Evolutionary conservation across 2,888 invertebrate species (phyloP), one percentile per base, ranked within the genome.

Genomic region (Parochlus steinenii): DNA sequence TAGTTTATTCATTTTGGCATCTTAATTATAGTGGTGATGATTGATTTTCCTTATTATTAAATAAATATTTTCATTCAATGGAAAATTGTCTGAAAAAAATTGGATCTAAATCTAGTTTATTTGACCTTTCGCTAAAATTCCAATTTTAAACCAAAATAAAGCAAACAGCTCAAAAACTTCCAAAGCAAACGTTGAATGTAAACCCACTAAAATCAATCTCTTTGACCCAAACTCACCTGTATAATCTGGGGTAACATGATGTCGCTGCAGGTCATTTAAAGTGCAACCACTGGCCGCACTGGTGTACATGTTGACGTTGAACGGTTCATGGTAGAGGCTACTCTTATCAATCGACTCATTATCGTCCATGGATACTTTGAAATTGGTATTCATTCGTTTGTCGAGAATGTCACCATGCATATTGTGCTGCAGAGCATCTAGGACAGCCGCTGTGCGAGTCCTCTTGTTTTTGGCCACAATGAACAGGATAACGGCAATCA

Each of bases 401-500:
- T 63, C 63, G 39, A 58, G 48, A 37, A 58, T 55, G 41, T 58
- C 58, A 44, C 58, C 56, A 50, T 56, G 55, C 48, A 56, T 58
- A 45, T 57, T 59, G 44, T 58, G 56, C 45, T 58, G 58, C 44
- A 59, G 53, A 43, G 57, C 58, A 46, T 58, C 56, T 41, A 58
- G 47, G 31, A 56, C 58, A 45, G 58, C 58, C 43, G 55, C 56
- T 26, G 55, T 56, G 43, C 55, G 53, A 39, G 53, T 53, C 33
- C 67, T 63, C 46, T 71, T 67, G 52, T 71, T 73, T 43, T 73
- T 60, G 43, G 71, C 66, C 47, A 74, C 69, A 56, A 80, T 74
- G 55, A 78, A 69, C 44, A 71, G 62, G 52, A 79, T 76, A 41
- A 75, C 71, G 29, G 69, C 71, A 42, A 74, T 65, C 39, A 78